A percentile compares a stretch with the other conserved stretches of the same genome.
Conservation (phyloP, 2,797 vertebrate genomes). For the Sphenopsis melanotis region DNA sequence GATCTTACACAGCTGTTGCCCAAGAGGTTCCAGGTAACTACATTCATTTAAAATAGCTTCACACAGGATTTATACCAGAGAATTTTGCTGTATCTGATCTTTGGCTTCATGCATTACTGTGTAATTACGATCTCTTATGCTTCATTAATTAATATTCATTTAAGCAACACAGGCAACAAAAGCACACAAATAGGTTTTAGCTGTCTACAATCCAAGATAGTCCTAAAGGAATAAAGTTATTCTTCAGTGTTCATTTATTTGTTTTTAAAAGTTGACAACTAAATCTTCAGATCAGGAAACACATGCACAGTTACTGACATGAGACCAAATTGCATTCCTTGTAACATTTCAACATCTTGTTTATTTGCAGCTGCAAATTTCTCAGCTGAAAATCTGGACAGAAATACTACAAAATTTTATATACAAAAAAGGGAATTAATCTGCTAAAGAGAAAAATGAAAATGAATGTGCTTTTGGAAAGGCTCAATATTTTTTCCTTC, state of each 20-base stretch:
- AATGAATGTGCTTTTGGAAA: not conserved
- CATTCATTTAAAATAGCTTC: not conserved
- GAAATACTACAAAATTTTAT: not conserved
- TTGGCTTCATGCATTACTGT: not conserved
- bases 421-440: not conserved
- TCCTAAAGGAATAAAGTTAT: not conserved
- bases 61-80: not conserved
- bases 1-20: not conserved
- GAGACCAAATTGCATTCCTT: not conserved
- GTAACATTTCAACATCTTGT: not conserved
- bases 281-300: not conserved
- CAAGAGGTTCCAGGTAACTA: not conserved
- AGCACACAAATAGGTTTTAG: not conserved
- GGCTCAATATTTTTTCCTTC: not conserved
- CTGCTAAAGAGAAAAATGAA: not conserved
- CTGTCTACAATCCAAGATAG: not conserved
- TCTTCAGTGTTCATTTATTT: not conserved
- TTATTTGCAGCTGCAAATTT: not conserved
- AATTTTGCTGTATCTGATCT: slow-evolving; percentile 7
- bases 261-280: not conserved
- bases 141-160: slow-evolving; percentile 23
- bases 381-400: not conserved
- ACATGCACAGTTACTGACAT: not conserved
- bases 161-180: not conserved
- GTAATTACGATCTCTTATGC: not conserved